These are phyloP conservation scores for Conger conger DNA, from an alignment of 2,113 vertebrate genomes.

Conservation along the genomic window DNA sequence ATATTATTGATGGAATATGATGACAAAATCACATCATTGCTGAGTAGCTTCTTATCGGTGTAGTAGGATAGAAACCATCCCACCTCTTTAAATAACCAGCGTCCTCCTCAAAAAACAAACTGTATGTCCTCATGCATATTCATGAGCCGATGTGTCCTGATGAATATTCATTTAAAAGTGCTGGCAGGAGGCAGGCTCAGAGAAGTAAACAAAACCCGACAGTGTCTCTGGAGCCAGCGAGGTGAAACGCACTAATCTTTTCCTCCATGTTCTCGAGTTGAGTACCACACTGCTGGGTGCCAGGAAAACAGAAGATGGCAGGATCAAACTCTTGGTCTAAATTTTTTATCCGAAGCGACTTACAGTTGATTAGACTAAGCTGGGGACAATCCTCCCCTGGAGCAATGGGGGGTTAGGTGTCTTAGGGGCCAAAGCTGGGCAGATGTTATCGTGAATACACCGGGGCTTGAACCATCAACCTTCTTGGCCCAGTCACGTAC, in stretches of 20 bases:
- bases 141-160: background rate
- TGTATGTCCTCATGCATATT: background rate
- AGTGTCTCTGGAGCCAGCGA: background rate
- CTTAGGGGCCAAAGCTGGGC: too few relatives aligned
- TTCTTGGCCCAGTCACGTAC: too few relatives aligned
- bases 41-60: background rate
- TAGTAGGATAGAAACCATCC: background rate
- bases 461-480: too few relatives aligned
- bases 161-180: background rate
- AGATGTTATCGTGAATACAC: too few relatives aligned
- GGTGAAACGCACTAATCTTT: background rate
- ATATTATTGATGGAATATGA: background rate
- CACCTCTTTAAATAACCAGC: background rate
- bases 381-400: too few relatives aligned
- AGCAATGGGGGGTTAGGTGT: too few relatives aligned
- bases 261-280: background rate
- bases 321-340: too few relatives aligned
- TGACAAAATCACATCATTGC: background rate
- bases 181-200: background rate
- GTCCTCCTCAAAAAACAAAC: background rate
- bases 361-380: too few relatives aligned
- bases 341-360: too few relatives aligned
- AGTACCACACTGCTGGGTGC: background rate
- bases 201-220: background rate
- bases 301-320: background rate